Evolutionary conservation across 2,888 invertebrate species (phyloP).

Genomic region (Uropetala carovei): DNA sequence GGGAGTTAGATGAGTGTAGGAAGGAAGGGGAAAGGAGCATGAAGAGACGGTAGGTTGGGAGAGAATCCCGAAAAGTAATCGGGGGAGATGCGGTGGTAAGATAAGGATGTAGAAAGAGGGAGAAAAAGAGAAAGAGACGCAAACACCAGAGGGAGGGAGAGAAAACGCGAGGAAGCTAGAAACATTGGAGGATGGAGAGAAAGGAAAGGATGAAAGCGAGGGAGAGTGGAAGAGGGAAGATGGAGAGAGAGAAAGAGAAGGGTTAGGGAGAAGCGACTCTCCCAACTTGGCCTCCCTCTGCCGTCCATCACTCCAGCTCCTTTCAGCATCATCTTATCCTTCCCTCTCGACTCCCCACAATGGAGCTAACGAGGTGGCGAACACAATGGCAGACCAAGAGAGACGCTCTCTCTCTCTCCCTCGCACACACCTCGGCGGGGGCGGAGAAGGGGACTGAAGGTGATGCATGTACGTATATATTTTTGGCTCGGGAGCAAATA

Average conservation of each 20-base stretch:
- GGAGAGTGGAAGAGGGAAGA: too few relatives aligned
- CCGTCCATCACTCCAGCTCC: neutral
- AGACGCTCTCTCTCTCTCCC: neutral
- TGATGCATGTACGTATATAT: conserved; percentile 61
- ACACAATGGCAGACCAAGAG: conserved; percentile 4
- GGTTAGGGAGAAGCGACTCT: neutral
- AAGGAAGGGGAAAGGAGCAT: too few relatives aligned
- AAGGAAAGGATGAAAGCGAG: too few relatives aligned
- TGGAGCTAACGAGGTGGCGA: conserved; percentile 38
- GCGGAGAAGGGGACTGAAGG: neutral
- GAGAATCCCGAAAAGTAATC: too few relatives aligned
- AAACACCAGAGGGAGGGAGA: too few relatives aligned
- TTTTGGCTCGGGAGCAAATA: conserved; percentile 51
- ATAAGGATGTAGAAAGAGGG: neutral
- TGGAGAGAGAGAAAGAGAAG: neutral
- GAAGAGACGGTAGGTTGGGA: too few relatives aligned
- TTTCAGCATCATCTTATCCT: conserved; percentile 5
- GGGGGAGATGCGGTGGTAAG: too few relatives aligned
- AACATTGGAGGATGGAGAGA: neutral
- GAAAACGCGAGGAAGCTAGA: too few relatives aligned
- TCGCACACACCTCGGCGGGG: neutral
- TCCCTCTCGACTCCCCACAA: conserved; percentile 41
- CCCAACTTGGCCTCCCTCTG: neutral
- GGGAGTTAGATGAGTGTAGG: too few relatives aligned
- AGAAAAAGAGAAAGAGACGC: neutral